Percentiles rank a stretch among this genome's conserved stretches.
Conservation (phyloP, 2,797 vertebrate species). For the Sebastes hubbsi region DNA sequence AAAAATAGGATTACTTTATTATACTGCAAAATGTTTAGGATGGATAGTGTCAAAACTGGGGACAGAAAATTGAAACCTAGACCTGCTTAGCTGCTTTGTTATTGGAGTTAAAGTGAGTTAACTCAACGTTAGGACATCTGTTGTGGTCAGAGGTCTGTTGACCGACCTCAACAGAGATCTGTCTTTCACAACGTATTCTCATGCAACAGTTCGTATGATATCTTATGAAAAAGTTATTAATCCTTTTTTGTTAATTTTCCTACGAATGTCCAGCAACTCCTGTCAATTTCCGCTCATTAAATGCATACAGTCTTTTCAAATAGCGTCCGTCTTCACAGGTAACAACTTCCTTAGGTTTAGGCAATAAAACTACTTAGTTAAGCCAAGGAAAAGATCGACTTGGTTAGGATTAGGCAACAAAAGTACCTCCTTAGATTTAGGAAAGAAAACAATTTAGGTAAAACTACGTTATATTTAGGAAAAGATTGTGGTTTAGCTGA, state of each 20-base stretch:
- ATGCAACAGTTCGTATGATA: no score
- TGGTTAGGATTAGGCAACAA: no score
- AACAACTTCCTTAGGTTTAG: no score
- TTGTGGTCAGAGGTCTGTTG: neutral
- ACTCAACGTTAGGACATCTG: neutral
- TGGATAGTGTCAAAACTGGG: neutral
- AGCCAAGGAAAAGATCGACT: no score
- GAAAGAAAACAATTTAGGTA: no score
- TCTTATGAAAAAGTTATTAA: accelerated
- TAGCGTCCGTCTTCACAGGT: no score
- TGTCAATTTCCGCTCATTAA: no score
- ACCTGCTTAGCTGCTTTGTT: neutral
- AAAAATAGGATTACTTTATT: neutral
- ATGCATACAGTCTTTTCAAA: accelerated
- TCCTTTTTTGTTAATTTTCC: accelerated
- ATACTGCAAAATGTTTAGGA: neutral
- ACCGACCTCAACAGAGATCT: neutral
- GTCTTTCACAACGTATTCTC: neutral
- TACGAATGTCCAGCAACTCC: no score
- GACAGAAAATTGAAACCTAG: neutral
- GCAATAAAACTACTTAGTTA: no score
- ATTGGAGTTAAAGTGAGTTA: neutral
- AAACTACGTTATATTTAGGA: no score
- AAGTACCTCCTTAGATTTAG: no score
- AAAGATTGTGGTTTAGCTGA: no score